A percentile compares a stretch with the other conserved stretches of the same genome.
These are phyloP conservation scores for Drosophila longiperda DNA, from an alignment of 2,888 invertebrate genomes.

Conservation along the genomic window DNA sequence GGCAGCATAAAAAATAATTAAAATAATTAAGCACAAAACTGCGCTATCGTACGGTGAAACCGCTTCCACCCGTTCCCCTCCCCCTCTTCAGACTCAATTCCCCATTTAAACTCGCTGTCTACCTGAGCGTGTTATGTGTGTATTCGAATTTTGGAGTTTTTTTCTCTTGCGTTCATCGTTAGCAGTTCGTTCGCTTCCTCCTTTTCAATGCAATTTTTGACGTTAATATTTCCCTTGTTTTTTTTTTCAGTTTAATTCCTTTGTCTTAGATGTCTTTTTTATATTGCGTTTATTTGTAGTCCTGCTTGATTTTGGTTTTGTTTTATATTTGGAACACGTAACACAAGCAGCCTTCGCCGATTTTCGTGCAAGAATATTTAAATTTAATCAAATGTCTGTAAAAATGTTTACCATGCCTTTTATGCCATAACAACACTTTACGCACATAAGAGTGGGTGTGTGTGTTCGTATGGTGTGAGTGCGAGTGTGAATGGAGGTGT, in stretches of 20 bases:
- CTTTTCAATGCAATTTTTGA: conserved; percentile 44
- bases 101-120: conserved; percentile 25
- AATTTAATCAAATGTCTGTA: conserved; percentile 79
- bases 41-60: conserved; percentile 43
- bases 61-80: neutral
- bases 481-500: conserved; percentile 32
- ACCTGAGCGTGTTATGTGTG: conserved; percentile 25
- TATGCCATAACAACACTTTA: conserved; percentile 49
- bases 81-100: neutral
- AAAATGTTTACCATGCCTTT: conserved; percentile 71
- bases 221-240: conserved; percentile 38
- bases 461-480: conserved; percentile 24
- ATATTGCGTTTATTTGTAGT: conserved; percentile 25
- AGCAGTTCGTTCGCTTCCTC: conserved; percentile 47
- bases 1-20: conserved; percentile 75
- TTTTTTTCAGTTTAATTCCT: neutral
- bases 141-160: conserved; percentile 1
- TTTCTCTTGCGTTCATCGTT: conserved; percentile 16
- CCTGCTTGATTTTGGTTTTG: conserved; percentile 28
- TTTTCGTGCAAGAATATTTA: conserved; percentile 75
- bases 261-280: neutral
- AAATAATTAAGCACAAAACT: conserved; percentile 76
- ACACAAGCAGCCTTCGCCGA: conserved; percentile 57
- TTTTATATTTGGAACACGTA: conserved; percentile 19
- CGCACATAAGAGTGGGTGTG: conserved; percentile 35